These are phyloP conservation scores for Lucifuga dentata DNA, from an alignment of 2,113 vertebrate genomes.

Conservation along the genomic window DNA sequence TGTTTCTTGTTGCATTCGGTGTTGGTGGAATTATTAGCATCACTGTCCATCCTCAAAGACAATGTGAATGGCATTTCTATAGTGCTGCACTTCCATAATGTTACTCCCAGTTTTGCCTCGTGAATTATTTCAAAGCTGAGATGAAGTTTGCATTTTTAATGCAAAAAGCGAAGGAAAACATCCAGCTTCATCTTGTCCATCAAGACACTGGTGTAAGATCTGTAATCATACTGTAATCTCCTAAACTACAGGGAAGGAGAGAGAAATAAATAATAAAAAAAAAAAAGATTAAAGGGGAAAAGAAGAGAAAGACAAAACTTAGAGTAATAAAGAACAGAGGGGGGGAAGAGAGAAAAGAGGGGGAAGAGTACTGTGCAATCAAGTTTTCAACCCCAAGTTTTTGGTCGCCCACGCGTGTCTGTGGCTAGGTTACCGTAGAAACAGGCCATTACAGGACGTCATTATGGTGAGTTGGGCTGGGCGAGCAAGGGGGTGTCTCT, in stretches of 20 bases:
- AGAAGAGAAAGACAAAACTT: neutral
- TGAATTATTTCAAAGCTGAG: too few species aligned
- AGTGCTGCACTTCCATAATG: too few species aligned
- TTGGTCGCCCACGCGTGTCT: slow-evolving; percentile 71
- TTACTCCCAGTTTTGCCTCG: too few species aligned
- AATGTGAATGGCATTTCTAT: too few species aligned
- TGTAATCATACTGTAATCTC: too few species aligned
- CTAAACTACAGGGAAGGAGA: too few species aligned
- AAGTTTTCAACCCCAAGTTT: slow-evolving; percentile 62
- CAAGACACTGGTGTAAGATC: neutral
- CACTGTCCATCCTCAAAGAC: too few species aligned
- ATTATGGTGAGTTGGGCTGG: slow-evolving; percentile 63
- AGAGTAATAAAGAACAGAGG: neutral
- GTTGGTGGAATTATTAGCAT: too few species aligned
- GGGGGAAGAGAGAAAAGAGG: neutral
- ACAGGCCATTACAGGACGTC: slow-evolving; percentile 65
- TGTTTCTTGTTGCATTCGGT: neutral
- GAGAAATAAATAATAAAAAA: neutral
- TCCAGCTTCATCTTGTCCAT: neutral
- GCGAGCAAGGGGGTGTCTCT: slow-evolving; percentile 40
- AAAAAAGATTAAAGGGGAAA: neutral
- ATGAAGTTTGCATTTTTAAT: too few species aligned
- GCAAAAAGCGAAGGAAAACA: neutral
- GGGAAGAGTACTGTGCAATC: slow-evolving; percentile 18
- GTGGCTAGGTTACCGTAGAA: slow-evolving; percentile 76